These are phyloP conservation scores for Plusia festucae DNA, from an alignment of 2,888 invertebrate species.

Conservation along the genomic window DNA sequence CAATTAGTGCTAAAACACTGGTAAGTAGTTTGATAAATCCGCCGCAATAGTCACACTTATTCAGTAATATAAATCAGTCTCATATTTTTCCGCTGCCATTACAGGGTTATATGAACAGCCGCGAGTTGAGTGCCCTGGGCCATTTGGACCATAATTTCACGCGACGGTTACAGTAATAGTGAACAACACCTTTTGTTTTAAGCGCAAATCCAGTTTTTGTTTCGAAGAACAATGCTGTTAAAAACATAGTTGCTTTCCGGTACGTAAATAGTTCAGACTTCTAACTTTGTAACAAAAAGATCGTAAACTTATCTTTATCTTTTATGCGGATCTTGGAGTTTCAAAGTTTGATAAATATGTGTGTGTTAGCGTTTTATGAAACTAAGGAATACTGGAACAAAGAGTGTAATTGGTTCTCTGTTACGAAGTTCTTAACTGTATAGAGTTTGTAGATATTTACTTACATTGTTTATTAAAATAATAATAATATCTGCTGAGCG, in stretches of 20 bases:
- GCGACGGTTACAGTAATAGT: conserved; percentile 44
- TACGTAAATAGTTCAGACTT: conserved; percentile 33
- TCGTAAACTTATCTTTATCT: conserved; percentile 26
- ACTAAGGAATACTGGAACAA: neutral
- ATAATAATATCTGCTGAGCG: too few relatives aligned
- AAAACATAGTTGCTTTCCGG: conserved; percentile 48
- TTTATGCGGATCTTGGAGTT: conserved; percentile 23
- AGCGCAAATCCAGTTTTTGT: conserved; percentile 55
- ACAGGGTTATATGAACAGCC: conserved; percentile 30
- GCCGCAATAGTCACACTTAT: conserved; percentile 19
- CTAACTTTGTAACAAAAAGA: conserved; percentile 27
- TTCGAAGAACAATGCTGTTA: conserved; percentile 44
- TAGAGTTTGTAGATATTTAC: neutral
- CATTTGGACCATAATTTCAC: conserved; percentile 55
- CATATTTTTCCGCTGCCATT: conserved; percentile 44
- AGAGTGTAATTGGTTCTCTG: neutral
- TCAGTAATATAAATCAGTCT: conserved; percentile 28
- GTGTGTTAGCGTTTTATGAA: neutral
- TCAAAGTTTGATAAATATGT: conserved; percentile 11
- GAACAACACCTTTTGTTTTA: conserved; percentile 54
- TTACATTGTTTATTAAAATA: neutral
- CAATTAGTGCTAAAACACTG: too few relatives aligned
- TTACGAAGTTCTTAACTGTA: neutral
- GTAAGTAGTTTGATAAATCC: too few relatives aligned
- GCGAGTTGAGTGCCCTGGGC: conserved; percentile 38